These are phyloP conservation scores for Xenopus borealis DNA, from an alignment of 2,113 vertebrate genomes.

Conservation along the genomic window DNA sequence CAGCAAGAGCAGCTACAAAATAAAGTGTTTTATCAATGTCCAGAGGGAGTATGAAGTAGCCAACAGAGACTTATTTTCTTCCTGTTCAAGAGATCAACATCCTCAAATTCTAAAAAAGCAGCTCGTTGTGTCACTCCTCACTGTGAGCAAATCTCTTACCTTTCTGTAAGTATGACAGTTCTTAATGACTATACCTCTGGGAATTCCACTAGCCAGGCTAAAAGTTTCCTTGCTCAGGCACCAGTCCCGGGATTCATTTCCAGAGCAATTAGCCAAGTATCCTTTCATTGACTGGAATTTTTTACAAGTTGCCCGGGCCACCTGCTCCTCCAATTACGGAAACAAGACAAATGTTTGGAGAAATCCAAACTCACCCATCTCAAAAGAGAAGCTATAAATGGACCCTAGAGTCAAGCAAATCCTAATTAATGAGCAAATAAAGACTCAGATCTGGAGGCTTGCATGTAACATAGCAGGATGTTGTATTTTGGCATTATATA, in stretches of 20 bases:
- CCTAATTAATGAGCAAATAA: too few species aligned
- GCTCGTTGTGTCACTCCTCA: constrained; percentile 38
- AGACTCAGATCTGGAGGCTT: too few species aligned
- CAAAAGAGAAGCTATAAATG: neutral
- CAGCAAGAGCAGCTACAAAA: too few species aligned
- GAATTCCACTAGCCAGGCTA: constrained; percentile 6
- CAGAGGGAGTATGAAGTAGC: constrained; percentile 22
- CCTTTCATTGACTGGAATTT: constrained; percentile 48
- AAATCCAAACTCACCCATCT: neutral
- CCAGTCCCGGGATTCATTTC: constrained; percentile 47
- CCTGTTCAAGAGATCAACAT: constrained; percentile 35
- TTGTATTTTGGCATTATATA: too few species aligned
- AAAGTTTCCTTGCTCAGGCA: constrained; percentile 29
- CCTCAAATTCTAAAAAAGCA: neutral
- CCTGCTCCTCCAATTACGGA: constrained; percentile 54
- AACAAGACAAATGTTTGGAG: neutral
- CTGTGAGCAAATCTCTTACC: constrained; percentile 45
- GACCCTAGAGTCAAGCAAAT: too few species aligned
- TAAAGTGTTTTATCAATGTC: constrained; percentile 6
- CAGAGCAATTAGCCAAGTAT: constrained; percentile 50
- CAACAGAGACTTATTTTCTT: constrained; percentile 33
- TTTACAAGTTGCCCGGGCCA: constrained; percentile 45
- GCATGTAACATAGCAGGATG: too few species aligned
- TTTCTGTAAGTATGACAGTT: constrained; percentile 44
- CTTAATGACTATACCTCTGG: constrained; percentile 48